Conservation (phyloP, 92 coral and sea anemone genomes). For the Epizoanthus fatuus region DNA sequence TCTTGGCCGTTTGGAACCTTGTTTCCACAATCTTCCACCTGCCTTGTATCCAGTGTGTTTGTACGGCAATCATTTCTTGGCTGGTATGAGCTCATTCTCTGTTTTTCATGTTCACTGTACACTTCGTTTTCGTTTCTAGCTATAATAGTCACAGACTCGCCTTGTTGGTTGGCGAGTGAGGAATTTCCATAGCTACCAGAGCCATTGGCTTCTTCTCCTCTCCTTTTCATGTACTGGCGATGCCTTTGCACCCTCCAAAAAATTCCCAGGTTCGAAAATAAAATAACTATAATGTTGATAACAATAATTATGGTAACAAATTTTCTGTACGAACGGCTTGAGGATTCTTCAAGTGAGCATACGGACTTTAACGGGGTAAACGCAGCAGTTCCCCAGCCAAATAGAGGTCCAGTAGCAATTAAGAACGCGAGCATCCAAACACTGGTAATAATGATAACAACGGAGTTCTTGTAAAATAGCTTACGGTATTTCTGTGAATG, state of each 20-base stretch:
- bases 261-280: conserved; percentile 51
- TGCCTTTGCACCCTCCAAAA: conserved; percentile 49
- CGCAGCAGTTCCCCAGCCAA: conserved; percentile 73
- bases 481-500: conserved; percentile 33
- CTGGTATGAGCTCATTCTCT: no score
- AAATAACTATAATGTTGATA: conserved; percentile 34
- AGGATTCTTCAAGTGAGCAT: conserved; percentile 59
- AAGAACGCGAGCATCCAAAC: conserved; percentile 50
- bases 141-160: background rate
- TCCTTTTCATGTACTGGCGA: conserved; percentile 51
- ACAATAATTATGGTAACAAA: conserved; percentile 26
- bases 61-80: no score
- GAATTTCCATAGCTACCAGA: conserved; percentile 1
- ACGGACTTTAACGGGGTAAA: conserved; percentile 48
- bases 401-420: conserved; percentile 53
- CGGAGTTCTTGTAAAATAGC: conserved; percentile 21
- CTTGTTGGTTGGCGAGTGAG: background rate
- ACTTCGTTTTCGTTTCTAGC: background rate
- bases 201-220: background rate
- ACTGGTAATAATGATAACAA: conserved; percentile 17
- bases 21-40: no score
- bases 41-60: no score
- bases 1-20: no score
- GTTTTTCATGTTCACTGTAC: no score
- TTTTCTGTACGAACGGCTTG: conserved; percentile 56